Percentiles rank a stretch among this genome's conserved stretches.
Conservation (phyloP, 2,888 invertebrate genomes). For the Amblyteles armatorius region DNA sequence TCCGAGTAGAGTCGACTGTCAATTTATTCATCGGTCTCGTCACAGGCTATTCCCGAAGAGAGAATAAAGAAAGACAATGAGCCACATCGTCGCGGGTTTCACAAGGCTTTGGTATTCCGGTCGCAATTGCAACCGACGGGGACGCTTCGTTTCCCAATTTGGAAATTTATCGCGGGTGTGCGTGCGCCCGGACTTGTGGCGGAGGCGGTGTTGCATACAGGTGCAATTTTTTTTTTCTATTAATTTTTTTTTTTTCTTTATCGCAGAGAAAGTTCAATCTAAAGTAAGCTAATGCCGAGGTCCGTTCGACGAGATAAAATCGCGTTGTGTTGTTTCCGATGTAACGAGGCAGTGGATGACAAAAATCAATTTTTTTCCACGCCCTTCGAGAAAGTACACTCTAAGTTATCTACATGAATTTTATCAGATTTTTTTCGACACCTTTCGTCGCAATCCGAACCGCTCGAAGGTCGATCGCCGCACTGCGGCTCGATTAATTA, state of each 20-base stretch:
- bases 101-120: slow-evolving; percentile 67
- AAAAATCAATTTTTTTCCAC: no score
- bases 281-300: background rate
- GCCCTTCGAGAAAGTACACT: no score
- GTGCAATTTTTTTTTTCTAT: slow-evolving; percentile 10
- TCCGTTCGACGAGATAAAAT: no score
- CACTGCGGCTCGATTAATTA: background rate
- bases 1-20: slow-evolving; percentile 28
- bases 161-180: slow-evolving; percentile 55
- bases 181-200: slow-evolving; percentile 6
- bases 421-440: no score
- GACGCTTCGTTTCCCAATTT: slow-evolving; percentile 62
- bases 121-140: slow-evolving; percentile 56
- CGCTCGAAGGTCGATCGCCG: no score
- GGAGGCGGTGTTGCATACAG: slow-evolving; percentile 14
- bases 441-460: no score
- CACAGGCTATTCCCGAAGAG: slow-evolving; percentile 20
- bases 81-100: slow-evolving; percentile 58
- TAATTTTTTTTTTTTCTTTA: slow-evolving; percentile 5
- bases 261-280: background rate
- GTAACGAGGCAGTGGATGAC: no score
- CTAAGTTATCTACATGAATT: no score
- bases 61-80: slow-evolving; percentile 62
- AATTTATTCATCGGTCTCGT: slow-evolving; percentile 55
- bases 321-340: no score